Conservation (phyloP, 1,140 invertebrate species). For the Colletes gigas region DNA sequence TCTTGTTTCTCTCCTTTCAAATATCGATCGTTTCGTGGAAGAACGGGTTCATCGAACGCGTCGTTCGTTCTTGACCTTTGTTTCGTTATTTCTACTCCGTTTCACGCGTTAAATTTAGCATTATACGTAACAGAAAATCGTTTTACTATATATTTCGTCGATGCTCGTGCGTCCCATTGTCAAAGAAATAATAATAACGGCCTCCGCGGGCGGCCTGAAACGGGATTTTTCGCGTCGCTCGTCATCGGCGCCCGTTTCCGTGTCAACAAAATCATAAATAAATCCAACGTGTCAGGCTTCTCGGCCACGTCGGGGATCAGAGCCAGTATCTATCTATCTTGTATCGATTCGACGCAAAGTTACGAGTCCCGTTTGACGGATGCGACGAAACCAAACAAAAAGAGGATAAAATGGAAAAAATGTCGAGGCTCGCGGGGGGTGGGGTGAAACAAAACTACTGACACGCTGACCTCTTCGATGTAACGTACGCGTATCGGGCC, state of each 20-base stretch:
- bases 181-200: not conserved
- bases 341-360: slow-evolving; percentile 58
- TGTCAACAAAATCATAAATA: slow-evolving; percentile 54
- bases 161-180: too few relatives aligned
- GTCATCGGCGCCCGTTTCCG: slow-evolving; percentile 28
- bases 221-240: slow-evolving; percentile 35
- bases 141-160: too few relatives aligned
- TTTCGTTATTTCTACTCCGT: too few relatives aligned
- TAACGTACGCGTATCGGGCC: too few relatives aligned
- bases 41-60: too few relatives aligned
- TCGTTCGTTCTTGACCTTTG: too few relatives aligned
- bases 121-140: too few relatives aligned
- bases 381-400: not conserved
- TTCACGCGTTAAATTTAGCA: too few relatives aligned
- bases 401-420: not conserved
- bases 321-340: slow-evolving; percentile 4
- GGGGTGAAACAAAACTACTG: slow-evolving; percentile 35
- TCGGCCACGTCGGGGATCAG: not conserved
- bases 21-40: too few relatives aligned
- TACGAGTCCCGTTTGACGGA: slow-evolving; percentile 42
- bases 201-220: slow-evolving; percentile 19
- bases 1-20: too few relatives aligned
- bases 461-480: slow-evolving; percentile 35
- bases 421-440: not conserved
- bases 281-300: not conserved